A percentile compares a stretch with the other conserved stretches of the same genome.
Conservation (phyloP, 2,888 invertebrate species). For the Formica aserva region DNA sequence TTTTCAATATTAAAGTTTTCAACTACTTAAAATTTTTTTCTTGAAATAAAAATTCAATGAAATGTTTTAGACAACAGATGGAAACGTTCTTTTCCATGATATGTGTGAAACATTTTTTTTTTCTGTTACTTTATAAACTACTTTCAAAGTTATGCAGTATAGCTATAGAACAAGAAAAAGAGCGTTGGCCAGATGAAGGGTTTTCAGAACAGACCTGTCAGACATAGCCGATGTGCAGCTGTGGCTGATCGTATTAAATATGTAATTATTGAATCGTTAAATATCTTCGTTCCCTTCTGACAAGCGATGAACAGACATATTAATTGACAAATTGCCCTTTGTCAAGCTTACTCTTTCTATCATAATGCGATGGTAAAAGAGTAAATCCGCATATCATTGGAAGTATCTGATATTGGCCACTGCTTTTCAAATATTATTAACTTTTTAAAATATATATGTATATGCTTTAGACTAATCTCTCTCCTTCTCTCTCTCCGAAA, state of each 20-base stretch:
- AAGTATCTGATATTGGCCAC: constrained; percentile 24
- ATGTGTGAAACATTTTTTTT: background rate
- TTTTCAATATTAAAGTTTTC: constrained; percentile 6
- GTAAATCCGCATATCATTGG: constrained; percentile 38
- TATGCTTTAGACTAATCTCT: background rate
- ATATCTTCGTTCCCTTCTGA: constrained; percentile 59
- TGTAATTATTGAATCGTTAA: constrained; percentile 77
- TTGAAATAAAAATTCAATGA: background rate
- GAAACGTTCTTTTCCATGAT: background rate
- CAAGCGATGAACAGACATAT: constrained; percentile 64
- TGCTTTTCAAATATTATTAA: constrained; percentile 12
- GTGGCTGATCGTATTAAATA: constrained; percentile 68
- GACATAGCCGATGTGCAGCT: constrained; percentile 67
- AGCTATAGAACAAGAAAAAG: constrained; percentile 31
- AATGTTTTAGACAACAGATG: background rate
- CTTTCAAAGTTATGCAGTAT: constrained; percentile 8
- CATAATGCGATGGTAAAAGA: constrained; percentile 58
- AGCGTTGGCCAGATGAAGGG: constrained; percentile 56
- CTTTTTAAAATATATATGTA: background rate
- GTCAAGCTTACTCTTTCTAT: constrained; percentile 53
- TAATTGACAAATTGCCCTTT: constrained; percentile 74
- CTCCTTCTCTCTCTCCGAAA: background rate
- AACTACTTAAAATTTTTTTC: constrained; percentile 13
- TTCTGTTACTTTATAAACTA: constrained; percentile 47
- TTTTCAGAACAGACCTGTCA: constrained; percentile 68